Evolutionary conservation across 1,140 invertebrate species (phyloP).

Genomic region (Steinernema feltiae): DNA sequence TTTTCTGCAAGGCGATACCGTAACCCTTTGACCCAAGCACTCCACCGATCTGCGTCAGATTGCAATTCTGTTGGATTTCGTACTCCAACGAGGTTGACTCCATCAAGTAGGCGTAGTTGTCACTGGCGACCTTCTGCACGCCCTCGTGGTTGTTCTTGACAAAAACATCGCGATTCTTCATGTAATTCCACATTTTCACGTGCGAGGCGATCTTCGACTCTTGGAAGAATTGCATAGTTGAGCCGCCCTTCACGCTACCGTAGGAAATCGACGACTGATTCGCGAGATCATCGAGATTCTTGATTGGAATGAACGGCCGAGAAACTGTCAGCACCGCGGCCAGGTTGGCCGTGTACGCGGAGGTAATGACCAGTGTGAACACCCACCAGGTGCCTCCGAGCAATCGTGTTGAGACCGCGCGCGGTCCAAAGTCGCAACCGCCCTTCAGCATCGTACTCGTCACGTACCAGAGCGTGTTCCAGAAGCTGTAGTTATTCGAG

Average conservation of each 20-base stretch:
- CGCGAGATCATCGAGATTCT: slow-evolving; percentile 81
- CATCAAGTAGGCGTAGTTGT: slow-evolving; percentile 95
- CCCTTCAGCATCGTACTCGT: slow-evolving; percentile 55
- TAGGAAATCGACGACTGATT: slow-evolving; percentile 88
- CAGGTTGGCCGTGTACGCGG: slow-evolving; percentile 93
- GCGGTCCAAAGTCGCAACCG: slow-evolving; percentile 63
- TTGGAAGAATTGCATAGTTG: slow-evolving; percentile 59
- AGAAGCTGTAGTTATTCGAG: slow-evolving; percentile 60
- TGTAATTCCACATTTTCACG: slow-evolving; percentile 83
- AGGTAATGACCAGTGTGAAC: slow-evolving; percentile 95
- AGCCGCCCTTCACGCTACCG: slow-evolving; percentile 82
- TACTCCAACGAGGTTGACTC: slow-evolving; percentile 97
- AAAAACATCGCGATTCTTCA: slow-evolving; percentile 79
- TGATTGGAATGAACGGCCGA: slow-evolving; percentile 87
- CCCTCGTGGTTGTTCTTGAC: slow-evolving; percentile 82
- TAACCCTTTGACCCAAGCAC: slow-evolving; percentile 81
- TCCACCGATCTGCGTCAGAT: slow-evolving; percentile 93
- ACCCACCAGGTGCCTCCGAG: slow-evolving; percentile 98
- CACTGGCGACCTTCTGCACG: slow-evolving; percentile 71
- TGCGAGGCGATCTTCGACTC: slow-evolving; percentile 41
- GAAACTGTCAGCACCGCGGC: slow-evolving; percentile 89
- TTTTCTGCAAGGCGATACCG: slow-evolving; percentile 62
- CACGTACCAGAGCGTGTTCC: slow-evolving; percentile 56
- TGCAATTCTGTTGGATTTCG: slow-evolving; percentile 87
- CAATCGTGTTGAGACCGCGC: slow-evolving; percentile 86